Evolutionary conservation across 2,888 invertebrate genomes (phyloP), one percentile per base, ranked within the genome.

Genomic region (Stegophylla sp.): DNA sequence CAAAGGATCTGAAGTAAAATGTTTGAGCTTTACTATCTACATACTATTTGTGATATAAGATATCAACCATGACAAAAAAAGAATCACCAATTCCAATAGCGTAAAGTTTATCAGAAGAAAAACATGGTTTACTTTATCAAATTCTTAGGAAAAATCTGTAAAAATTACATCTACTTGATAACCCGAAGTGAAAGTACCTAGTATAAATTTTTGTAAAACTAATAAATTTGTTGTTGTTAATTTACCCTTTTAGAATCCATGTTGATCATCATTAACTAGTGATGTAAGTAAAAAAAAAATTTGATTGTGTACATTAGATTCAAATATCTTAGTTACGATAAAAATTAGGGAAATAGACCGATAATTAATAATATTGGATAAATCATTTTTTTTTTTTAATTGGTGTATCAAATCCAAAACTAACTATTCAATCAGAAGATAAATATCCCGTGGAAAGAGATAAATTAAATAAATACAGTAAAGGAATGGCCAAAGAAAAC

Each of bases 321-420:
- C 48, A n/a, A 69, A 48, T 45, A 69, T 48, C 9, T 69, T 67
- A 9, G 48, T 26, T 9, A 48, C 26, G n/a, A 69, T 69, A 48
- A 48, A 69, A 17, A 69, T 48, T 1, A 23, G 5, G 20, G 66
- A 67, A 15, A 45, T 67, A 5, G 5, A 15, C 4, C 45, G 13
- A 45, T 17, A 69, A 28, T 48, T 69, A 17, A 17, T 1, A 26
- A 67, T 10, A 26, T 45, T 45, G 20, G n/a, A 41, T 20, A 43
- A 64, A 67, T 23, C 45, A 12, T 26, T 51, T 51, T 1, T 13
- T 34, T 34, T 69, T 69, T 34, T 51, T 48, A 0, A 69, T 53
- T 3, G 51, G 28, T 12, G n/a, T 51, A 12, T 51, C 0, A 51
- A 10, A 26, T 13, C 51, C 0, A 51, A 10, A 26, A 12, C n/a